Base-by-base conservation (phyloP, 2,888 invertebrate species). In the Pristionchus fissidentatus region DNA sequence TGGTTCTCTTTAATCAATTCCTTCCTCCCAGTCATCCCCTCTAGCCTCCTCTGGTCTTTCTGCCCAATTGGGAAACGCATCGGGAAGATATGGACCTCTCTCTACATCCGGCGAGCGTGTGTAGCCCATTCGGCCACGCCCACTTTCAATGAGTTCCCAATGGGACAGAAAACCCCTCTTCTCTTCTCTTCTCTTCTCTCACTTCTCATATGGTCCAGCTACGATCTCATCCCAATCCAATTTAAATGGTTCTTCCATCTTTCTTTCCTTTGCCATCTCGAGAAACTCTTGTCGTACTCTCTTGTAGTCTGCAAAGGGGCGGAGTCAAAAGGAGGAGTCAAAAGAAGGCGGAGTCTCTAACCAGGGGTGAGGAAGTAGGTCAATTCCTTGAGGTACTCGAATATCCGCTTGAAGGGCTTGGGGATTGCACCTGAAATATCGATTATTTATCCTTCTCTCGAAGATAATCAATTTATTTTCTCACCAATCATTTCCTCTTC, bases 321-420 rank as follows among this genome's bases (percentile, higher is more conserved):
- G 8, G 8, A 60, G 8, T n/a, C n/a, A 15, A 15, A 15, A 15
- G 8, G 60, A n/a, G n/a, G n/a, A n/a, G n/a, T n/a, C n/a, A n/a
- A n/a, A n/a, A n/a, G n/a, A n/a, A n/a, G n/a, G n/a, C n/a, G n/a
- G n/a, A n/a, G n/a, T n/a, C n/a, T n/a, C 43, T 15, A 5, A 80
- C 80, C 49, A 0, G 80, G 80, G 8, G 80, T n/a, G 29, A 32
- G 15, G 60, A 80, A 80, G 60, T 80, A 80, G 26, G 80, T 60
- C 26, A 80, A 41, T 8, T 49, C 60, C 15, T 29, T 32, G 1
- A 80, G 43, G 32, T 80, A 80, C 29, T 60, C 41, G 49, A 41
- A 80, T 0, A 43, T n/a, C 0, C 26, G 19, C 41, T 29, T 29
- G 43, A 80, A 80, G 5, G 38, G 60, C 29, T 49, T 80, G 15